These are phyloP conservation scores for Thryonomys swinderianus DNA, from an alignment of 2,113 vertebrate species.

Conservation along the genomic window DNA sequence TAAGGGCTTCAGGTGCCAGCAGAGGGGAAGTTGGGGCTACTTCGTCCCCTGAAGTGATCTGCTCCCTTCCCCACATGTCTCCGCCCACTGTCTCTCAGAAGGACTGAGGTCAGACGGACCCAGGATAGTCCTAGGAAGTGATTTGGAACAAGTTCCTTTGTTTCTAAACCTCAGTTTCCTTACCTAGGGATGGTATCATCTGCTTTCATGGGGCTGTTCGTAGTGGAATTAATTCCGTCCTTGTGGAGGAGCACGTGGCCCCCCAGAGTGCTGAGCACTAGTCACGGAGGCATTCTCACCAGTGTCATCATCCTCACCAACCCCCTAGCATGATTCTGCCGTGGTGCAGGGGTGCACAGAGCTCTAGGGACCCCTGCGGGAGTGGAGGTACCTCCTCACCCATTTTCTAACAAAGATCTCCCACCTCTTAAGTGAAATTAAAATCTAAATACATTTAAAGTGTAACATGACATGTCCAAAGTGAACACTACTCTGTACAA, in stretches of 20 bases:
- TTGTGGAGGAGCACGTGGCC: not conserved
- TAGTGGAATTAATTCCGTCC: not conserved
- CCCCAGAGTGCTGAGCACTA: not conserved
- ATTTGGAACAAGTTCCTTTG: not conserved
- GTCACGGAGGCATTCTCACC: not conserved
- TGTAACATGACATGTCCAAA: conserved; percentile 6
- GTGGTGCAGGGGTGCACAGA: conserved; percentile 41
- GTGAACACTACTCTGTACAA: not conserved
- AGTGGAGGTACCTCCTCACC: conserved; percentile 37
- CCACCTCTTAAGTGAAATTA: conserved; percentile 45
- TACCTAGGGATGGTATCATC: not conserved
- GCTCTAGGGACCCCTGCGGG: not conserved
- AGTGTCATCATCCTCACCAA: not conserved
- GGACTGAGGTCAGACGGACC: not conserved
- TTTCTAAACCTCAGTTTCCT: conserved; percentile 9
- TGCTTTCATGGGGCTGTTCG: not conserved
- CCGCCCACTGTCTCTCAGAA: not conserved
- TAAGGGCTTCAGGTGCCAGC: not conserved
- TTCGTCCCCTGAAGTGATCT: not conserved
- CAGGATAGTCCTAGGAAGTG: not conserved
- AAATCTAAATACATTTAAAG: conserved; percentile 50
- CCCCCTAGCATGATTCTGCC: conserved; percentile 31
- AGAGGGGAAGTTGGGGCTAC: not conserved
- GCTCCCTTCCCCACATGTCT: not conserved
- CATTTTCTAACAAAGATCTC: conserved; percentile 51